A percentile compares a stretch with the other conserved stretches of the same genome.
Conservation (phyloP, 2,888 invertebrate genomes). For the Phyto melanocephala region DNA sequence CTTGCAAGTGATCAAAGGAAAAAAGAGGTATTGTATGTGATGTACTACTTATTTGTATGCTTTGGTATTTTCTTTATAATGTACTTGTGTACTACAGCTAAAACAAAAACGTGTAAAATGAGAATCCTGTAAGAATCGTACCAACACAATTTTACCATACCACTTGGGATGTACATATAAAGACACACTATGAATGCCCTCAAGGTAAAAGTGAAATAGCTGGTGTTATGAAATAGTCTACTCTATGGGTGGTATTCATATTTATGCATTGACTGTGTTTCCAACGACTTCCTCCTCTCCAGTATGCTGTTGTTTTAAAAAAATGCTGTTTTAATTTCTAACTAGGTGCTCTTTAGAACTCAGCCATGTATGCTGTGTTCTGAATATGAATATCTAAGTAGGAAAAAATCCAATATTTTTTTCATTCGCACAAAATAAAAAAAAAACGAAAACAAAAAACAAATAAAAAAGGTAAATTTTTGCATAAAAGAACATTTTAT, state of each 20-base stretch:
- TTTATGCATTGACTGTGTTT: neutral
- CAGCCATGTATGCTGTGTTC: neutral
- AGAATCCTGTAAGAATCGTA: neutral
- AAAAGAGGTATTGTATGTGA: neutral
- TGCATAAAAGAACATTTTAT: neutral
- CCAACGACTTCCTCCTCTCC: neutral
- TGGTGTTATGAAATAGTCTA: too few species aligned
- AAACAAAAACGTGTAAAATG: neutral
- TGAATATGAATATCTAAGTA: constrained; percentile 3
- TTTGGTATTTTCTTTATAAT: neutral
- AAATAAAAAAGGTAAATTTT: neutral
- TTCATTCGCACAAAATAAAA: too few species aligned
- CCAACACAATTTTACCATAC: too few species aligned
- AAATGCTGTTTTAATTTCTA: constrained; percentile 26
- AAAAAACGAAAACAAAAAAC: too few species aligned
- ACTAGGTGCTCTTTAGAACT: constrained; percentile 30
- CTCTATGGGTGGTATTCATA: too few species aligned
- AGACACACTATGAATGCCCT: too few species aligned
- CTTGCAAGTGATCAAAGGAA: neutral
- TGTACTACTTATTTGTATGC: neutral
- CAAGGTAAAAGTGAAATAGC: too few species aligned
- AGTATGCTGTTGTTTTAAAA: neutral
- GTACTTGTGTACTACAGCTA: neutral
- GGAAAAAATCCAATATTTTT: neutral
- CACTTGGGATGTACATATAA: too few species aligned